Percentiles rank a stretch among this genome's conserved stretches.
phyloP scores from a whole-genome alignment of 2,888 invertebrate species.

The Elysia crispata region DNA sequence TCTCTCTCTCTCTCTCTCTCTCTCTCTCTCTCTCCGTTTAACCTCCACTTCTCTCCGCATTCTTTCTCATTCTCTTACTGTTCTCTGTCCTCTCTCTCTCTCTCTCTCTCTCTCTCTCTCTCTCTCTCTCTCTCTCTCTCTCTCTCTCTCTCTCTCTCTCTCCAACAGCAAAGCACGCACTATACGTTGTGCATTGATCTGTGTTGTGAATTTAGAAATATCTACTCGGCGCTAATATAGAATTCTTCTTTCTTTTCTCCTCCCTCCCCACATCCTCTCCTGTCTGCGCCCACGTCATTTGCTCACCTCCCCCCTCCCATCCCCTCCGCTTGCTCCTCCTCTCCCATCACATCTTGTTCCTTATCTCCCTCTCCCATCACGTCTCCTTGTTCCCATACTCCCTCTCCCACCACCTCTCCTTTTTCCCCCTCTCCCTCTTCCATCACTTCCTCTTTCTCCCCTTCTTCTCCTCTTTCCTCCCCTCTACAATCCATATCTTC shows the following conservation, averaged over 20 bases:
- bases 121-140: background rate
- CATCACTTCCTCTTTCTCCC: background rate
- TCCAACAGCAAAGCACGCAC: background rate
- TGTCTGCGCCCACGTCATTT: no score
- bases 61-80: background rate
- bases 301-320: background rate
- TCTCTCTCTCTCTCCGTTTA: no score
- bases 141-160: background rate
- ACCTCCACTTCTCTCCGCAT: no score
- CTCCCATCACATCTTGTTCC: background rate
- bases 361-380: background rate
- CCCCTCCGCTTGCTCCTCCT: background rate
- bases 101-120: no score
- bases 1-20: background rate
- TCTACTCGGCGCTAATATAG: no score
- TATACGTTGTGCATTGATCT: no score
- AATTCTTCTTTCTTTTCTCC: no score
- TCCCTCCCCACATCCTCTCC: no score
- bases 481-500: background rate
- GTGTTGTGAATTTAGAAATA: no score
- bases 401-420: background rate
- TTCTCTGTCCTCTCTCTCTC: background rate
- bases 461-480: background rate
- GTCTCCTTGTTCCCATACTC: background rate
- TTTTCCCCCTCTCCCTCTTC: background rate